Conservation (phyloP, 2,888 invertebrate genomes). For the Apeira syringaria region DNA sequence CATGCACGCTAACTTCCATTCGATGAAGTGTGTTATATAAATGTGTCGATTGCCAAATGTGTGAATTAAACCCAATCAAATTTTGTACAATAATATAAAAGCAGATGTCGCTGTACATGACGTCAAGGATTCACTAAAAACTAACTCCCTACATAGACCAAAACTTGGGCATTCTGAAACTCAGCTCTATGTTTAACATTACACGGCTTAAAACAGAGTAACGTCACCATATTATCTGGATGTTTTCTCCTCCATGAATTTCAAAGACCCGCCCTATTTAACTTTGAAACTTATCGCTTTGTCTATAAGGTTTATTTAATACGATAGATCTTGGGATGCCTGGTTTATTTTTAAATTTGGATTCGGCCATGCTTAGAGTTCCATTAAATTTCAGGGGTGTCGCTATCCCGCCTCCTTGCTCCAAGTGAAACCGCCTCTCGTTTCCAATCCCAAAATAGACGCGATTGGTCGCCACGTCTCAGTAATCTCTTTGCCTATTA, state of each 20-base stretch:
- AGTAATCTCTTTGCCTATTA: conserved; percentile 64
- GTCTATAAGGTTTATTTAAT: background rate
- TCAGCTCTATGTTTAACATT: background rate
- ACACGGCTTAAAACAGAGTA: conserved; percentile 1
- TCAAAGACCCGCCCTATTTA: background rate
- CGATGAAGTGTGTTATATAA: no score
- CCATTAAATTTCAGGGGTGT: conserved; percentile 46
- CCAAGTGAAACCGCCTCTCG: conserved; percentile 59
- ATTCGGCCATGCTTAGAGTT: conserved; percentile 45
- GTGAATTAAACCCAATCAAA: no score
- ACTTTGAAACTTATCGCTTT: conserved; percentile 1
- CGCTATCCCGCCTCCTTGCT: conserved; percentile 52
- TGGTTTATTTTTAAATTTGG: conserved; percentile 35
- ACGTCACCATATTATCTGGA: background rate
- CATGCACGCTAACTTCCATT: no score
- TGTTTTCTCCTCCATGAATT: background rate
- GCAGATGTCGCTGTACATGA: no score
- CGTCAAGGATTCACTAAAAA: background rate
- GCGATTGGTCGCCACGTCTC: conserved; percentile 66
- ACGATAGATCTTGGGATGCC: conserved; percentile 9
- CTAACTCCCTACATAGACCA: background rate
- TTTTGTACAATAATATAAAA: no score
- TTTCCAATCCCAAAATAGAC: conserved; percentile 59
- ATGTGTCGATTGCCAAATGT: no score
- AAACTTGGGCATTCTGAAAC: background rate